Evolutionary conservation across 2,888 invertebrate species (phyloP).

Genomic region (Dynastes maya): DNA sequence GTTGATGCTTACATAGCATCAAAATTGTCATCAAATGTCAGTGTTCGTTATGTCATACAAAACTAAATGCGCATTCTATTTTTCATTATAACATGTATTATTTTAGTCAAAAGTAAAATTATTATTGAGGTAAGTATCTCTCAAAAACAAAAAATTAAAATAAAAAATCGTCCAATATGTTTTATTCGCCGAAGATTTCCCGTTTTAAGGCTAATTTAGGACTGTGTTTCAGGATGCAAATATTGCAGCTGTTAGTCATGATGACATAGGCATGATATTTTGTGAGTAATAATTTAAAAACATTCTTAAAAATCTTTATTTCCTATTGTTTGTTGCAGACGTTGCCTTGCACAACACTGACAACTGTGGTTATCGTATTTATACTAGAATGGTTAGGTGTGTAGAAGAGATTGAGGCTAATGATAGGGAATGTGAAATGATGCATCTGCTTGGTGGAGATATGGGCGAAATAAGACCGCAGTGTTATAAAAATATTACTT

Average conservation of each 20-base stretch:
- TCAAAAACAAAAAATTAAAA: neutral
- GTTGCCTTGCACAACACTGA: constrained; percentile 58
- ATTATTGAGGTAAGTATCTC: constrained; percentile 55
- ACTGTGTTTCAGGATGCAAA: constrained; percentile 59
- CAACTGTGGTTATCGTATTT: constrained; percentile 58
- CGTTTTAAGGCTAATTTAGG: neutral
- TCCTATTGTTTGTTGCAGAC: constrained; percentile 55
- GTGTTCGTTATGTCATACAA: constrained; percentile 57
- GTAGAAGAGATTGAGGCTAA: constrained; percentile 61
- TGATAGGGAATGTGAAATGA: constrained; percentile 63
- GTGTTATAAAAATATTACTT: constrained; percentile 63
- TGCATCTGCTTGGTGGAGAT: constrained; percentile 66
- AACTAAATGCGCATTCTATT: constrained; percentile 60
- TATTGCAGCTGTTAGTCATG: constrained; percentile 58
- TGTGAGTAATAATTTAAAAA: constrained; percentile 57
- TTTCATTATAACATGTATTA: constrained; percentile 56
- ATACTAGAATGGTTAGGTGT: constrained; percentile 64
- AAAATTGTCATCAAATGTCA: constrained; percentile 52
- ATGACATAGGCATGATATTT: constrained; percentile 63
- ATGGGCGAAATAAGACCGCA: constrained; percentile 64
- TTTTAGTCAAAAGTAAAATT: constrained; percentile 55
- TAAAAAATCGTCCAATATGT: too few relatives aligned
- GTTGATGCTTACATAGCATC: neutral
- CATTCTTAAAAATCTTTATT: neutral
- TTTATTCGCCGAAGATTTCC: neutral